Percentiles rank a stretch among this genome's conserved stretches.
phyloP scores from a whole-genome alignment of 2,113 vertebrate species.

The Ardeotis arabs region DNA sequence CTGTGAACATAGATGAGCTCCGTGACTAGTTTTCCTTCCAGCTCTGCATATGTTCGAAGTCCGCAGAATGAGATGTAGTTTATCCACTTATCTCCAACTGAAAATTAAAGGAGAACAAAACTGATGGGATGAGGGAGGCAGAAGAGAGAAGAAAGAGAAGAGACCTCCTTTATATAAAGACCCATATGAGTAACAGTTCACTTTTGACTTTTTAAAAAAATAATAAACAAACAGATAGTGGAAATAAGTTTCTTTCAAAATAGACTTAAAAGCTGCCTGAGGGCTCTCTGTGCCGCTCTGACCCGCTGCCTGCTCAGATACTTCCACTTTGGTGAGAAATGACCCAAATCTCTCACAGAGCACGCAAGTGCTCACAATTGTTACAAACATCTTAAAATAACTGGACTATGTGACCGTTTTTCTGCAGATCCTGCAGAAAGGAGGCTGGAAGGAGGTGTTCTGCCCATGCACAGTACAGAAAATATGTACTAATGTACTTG shows the following conservation, averaged over 20 bases:
- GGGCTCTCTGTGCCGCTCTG: neutral
- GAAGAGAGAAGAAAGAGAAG: neutral
- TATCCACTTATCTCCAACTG: slow-evolving; percentile 95
- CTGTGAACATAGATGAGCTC: slow-evolving; percentile 98
- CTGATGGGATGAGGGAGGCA: neutral
- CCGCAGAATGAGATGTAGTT: slow-evolving; percentile 96
- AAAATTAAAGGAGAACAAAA: slow-evolving; percentile 19
- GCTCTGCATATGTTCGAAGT: slow-evolving; percentile 89
- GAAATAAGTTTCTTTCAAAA: neutral
- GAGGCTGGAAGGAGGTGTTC: neutral
- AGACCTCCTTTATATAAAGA: neutral
- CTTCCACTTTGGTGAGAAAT: neutral
- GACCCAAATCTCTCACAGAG: neutral
- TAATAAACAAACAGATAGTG: neutral
- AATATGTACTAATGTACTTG: neutral
- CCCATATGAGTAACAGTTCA: neutral
- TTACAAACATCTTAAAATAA: neutral
- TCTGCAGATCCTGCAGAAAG: neutral
- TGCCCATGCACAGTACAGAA: neutral
- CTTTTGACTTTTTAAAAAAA: neutral
- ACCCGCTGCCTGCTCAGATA: neutral
- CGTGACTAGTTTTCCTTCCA: slow-evolving; percentile 89
- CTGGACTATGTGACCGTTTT: neutral
- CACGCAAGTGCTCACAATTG: neutral
- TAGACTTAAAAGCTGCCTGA: neutral